Evolutionary conservation across 2,113 vertebrate species (phyloP).

Genomic region (Muscicapa adusta): DNA sequence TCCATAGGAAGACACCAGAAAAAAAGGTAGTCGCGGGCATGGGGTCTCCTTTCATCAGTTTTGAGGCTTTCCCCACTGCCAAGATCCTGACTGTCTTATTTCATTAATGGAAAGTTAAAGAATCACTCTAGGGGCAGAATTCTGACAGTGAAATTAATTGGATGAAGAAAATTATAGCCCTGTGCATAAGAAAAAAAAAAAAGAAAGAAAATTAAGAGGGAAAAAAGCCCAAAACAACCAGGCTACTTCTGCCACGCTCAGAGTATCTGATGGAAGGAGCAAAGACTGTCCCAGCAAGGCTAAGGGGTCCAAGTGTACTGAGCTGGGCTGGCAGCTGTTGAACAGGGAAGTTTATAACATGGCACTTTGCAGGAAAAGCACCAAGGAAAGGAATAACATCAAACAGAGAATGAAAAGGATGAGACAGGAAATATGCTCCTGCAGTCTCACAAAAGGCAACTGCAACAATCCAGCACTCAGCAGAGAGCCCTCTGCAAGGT

Average conservation of each 20-base stretch:
- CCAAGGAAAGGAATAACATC: neutral
- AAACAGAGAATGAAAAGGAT: neutral
- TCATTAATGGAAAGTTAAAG: neutral
- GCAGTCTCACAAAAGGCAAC: neutral
- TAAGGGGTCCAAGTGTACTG: neutral
- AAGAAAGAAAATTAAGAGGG: neutral
- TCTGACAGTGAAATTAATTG: neutral
- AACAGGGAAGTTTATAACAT: neutral
- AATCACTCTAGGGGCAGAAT: neutral
- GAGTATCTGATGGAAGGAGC: neutral
- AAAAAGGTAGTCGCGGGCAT: neutral
- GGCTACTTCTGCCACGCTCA: neutral
- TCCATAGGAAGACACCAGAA: neutral
- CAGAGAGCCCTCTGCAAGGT: neutral
- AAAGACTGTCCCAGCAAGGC: neutral
- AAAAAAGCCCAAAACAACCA: too few species aligned
- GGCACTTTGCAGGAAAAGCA: neutral
- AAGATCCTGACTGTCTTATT: neutral
- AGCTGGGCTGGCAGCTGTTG: neutral
- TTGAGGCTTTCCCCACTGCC: neutral
- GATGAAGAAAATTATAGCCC: neutral
- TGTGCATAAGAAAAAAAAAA: too few species aligned
- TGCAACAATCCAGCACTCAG: neutral
- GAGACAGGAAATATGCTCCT: neutral
- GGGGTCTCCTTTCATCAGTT: neutral